Evolutionary conservation across 2,797 vertebrate genomes (phyloP).

Genomic region (Oceanodroma leucorhoa): DNA sequence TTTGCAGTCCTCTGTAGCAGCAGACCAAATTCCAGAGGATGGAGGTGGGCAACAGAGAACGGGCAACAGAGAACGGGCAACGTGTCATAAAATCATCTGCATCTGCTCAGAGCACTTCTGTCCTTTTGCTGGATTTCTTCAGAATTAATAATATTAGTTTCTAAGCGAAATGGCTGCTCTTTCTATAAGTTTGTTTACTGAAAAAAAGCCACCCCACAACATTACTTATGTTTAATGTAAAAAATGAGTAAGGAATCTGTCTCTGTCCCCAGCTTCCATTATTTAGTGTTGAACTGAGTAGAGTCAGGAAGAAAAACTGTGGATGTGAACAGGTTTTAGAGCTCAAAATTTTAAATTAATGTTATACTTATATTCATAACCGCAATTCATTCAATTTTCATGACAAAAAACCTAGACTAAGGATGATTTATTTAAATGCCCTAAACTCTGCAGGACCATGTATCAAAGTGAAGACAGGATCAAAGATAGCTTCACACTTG

Average conservation of each 20-base stretch:
- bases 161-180: background rate
- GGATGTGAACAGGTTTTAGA: background rate
- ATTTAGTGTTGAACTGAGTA: background rate
- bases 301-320: background rate
- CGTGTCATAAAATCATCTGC: rapidly evolving
- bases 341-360: background rate
- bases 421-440: background rate
- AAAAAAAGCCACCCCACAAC: background rate
- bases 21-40: background rate
- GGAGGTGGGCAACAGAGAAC: background rate
- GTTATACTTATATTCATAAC: background rate
- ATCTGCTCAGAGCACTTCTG: background rate
- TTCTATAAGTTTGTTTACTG: background rate
- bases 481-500: background rate
- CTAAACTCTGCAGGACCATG: background rate
- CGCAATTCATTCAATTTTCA: background rate
- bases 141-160: background rate
- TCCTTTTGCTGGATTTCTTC: background rate
- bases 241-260: background rate
- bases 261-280: background rate
- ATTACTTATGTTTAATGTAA: background rate
- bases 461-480: background rate
- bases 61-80: background rate
- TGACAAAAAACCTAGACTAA: background rate
- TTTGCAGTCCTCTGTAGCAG: background rate